Evolutionary conservation across 2,113 vertebrate species (phyloP).

Genomic region (Taurulus bubalis): DNA sequence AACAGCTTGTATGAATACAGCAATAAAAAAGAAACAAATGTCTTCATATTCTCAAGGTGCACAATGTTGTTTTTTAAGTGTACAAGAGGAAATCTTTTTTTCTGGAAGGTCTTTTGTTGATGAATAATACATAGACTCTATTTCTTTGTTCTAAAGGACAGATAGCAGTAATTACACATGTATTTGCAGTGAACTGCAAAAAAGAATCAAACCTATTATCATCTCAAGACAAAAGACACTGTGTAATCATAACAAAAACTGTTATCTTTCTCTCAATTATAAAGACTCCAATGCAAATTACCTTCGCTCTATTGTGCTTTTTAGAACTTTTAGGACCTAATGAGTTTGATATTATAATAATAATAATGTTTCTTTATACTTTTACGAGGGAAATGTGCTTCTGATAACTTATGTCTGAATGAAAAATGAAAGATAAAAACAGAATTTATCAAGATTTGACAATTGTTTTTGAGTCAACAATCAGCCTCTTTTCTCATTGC

Average conservation of each 20-base stretch:
- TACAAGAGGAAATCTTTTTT: slow-evolving; percentile 22
- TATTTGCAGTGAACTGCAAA: slow-evolving; percentile 24
- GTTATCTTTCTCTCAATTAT: neutral
- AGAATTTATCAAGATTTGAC: neutral
- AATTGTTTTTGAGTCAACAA: neutral
- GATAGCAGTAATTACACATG: slow-evolving; percentile 29
- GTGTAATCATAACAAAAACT: too few species aligned
- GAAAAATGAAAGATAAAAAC: too few species aligned
- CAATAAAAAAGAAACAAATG: neutral
- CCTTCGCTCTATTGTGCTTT: neutral
- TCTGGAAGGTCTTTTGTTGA: slow-evolving; percentile 15
- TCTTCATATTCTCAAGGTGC: neutral
- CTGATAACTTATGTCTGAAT: neutral
- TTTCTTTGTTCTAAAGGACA: slow-evolving; percentile 42
- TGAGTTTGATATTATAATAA: too few species aligned
- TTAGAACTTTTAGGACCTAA: neutral
- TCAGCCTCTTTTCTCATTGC: neutral
- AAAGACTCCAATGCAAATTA: neutral
- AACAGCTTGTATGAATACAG: neutral
- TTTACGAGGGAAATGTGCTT: neutral
- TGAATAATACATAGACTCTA: slow-evolving; percentile 60
- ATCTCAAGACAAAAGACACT: neutral
- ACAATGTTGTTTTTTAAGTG: slow-evolving; percentile 21
- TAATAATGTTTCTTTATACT: neutral
- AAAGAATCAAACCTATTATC: slow-evolving; percentile 19